Percentiles rank a stretch among this genome's conserved stretches.
Evolutionary conservation across 2,888 invertebrate genomes (phyloP).

Genomic region (Heliconius charithonia): DNA sequence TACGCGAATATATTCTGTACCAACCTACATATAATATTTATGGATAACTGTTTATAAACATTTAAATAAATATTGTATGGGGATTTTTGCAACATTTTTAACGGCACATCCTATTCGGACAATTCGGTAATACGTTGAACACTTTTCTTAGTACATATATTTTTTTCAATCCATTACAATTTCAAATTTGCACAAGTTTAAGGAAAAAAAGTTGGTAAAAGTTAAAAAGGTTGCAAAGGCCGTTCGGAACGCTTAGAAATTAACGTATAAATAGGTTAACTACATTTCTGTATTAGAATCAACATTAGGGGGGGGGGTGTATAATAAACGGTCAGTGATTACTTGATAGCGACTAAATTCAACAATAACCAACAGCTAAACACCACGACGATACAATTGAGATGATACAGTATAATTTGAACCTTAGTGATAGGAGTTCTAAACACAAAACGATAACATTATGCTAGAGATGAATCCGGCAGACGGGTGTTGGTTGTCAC

Average conservation of each 20-base stretch:
- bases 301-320: slow-evolving; percentile 36
- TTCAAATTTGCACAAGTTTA: neutral
- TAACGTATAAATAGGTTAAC: slow-evolving; percentile 36
- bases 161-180: neutral
- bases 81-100: slow-evolving; percentile 42
- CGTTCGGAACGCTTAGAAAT: slow-evolving; percentile 30
- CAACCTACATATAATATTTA: slow-evolving; percentile 57
- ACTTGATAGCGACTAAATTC: slow-evolving; percentile 46
- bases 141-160: neutral
- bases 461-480: slow-evolving; percentile 55
- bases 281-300: slow-evolving; percentile 35
- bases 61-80: slow-evolving; percentile 40
- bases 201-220: neutral
- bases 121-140: slow-evolving; percentile 1
- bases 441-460: slow-evolving; percentile 58
- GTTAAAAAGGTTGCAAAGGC: slow-evolving; percentile 42
- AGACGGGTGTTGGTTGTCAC: slow-evolving; percentile 60
- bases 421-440: slow-evolving; percentile 57
- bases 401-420: slow-evolving; percentile 52
- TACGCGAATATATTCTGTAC: slow-evolving; percentile 54
- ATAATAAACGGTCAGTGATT: slow-evolving; percentile 44
- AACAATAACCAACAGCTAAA: slow-evolving; percentile 49
- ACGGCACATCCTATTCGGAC: neutral
- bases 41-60: slow-evolving; percentile 61
- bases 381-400: slow-evolving; percentile 46